These are phyloP conservation scores for Uloborus diversus DNA, from an alignment of 1,140 invertebrate species.

Conservation along the genomic window DNA sequence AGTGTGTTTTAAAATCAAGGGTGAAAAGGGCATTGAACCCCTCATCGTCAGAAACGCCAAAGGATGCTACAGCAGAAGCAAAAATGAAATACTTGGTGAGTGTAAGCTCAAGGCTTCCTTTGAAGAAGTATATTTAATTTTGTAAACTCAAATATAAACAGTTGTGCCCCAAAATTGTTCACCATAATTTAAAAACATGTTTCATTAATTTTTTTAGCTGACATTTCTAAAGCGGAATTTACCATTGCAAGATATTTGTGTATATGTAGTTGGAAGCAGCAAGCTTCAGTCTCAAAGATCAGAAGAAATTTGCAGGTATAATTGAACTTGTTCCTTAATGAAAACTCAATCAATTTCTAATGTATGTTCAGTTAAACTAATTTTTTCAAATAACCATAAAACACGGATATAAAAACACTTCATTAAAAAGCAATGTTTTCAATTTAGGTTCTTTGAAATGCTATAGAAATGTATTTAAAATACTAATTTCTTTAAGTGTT, in stretches of 20 bases:
- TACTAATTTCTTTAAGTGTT: background rate
- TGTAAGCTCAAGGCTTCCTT: too few relatives aligned
- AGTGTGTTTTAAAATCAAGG: conserved; percentile 58
- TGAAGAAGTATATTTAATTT: too few relatives aligned
- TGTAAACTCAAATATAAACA: too few relatives aligned
- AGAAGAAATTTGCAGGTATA: conserved; percentile 62
- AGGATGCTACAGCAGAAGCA: conserved; percentile 61
- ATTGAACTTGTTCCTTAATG: background rate
- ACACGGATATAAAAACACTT: too few relatives aligned
- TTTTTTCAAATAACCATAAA: background rate
- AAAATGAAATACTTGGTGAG: conserved; percentile 61
- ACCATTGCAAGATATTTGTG: conserved; percentile 60
- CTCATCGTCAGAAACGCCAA: conserved; percentile 58
- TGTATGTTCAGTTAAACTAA: background rate
- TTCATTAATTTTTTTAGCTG: conserved; percentile 58
- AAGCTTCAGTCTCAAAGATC: conserved; percentile 49
- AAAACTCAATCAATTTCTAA: background rate
- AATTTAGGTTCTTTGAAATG: too few relatives aligned
- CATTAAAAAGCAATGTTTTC: too few relatives aligned
- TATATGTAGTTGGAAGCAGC: conserved; percentile 64
- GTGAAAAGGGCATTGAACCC: conserved; percentile 62
- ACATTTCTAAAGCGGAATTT: conserved; percentile 60
- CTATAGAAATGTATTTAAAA: background rate
- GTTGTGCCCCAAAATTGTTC: too few relatives aligned
- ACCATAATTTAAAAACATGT: background rate